These are phyloP conservation scores for Trematomus bernacchii DNA, from an alignment of 2,797 vertebrate species.

Conservation along the genomic window DNA sequence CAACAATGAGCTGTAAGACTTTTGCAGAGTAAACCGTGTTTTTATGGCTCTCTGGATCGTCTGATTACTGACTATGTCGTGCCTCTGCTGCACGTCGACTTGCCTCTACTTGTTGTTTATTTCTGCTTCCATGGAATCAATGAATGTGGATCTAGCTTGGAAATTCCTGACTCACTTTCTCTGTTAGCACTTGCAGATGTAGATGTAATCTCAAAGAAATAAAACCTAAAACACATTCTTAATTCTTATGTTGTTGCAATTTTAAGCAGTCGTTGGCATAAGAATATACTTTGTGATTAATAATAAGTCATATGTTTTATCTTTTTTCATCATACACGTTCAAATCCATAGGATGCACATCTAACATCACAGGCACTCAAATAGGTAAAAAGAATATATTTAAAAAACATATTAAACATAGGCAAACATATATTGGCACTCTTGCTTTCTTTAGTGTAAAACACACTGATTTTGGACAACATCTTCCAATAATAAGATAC, in stretches of 20 bases:
- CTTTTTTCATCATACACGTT: not conserved
- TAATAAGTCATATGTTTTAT: too few species aligned
- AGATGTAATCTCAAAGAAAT: too few species aligned
- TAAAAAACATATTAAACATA: too few species aligned
- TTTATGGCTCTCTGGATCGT: not conserved
- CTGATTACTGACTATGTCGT: constrained; percentile 23
- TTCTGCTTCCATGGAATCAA: constrained; percentile 23
- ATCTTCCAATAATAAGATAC: not conserved
- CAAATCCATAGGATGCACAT: not conserved
- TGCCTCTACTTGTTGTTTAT: constrained; percentile 46
- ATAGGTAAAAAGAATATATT: not conserved
- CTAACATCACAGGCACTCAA: not conserved
- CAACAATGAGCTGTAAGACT: not conserved
- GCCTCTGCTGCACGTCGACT: not conserved
- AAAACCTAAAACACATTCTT: not conserved
- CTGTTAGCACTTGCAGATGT: too few species aligned
- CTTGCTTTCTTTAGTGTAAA: too few species aligned
- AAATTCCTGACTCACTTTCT: constrained; percentile 18
- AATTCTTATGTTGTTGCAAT: too few species aligned
- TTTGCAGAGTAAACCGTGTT: constrained; percentile 31
- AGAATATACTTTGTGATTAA: too few species aligned
- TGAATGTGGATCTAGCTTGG: constrained; percentile 15
- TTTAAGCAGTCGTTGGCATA: too few species aligned
- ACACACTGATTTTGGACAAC: not conserved
- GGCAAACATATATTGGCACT: too few species aligned